Evolutionary conservation across 2,797 vertebrate species (phyloP), one percentile per base, ranked within the genome.

Genomic region (Peromyscus nudipes): DNA sequence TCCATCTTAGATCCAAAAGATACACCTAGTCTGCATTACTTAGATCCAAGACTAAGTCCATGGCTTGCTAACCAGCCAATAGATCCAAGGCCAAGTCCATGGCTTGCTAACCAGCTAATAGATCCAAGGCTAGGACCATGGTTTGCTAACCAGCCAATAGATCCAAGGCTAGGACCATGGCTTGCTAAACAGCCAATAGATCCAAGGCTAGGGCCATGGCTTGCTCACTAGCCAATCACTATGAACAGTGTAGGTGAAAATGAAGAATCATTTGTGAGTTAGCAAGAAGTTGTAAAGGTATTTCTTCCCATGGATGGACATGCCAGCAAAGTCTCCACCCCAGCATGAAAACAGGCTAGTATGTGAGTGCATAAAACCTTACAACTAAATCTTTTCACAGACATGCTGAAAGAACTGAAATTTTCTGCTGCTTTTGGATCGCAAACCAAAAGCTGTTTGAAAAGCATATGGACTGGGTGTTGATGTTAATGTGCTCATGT

Each of bases 261-360:
- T 99, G 97, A 99, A 99, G 99, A 99, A 65, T 6, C 2, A 46
- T 94, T 81, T 89, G 97, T 99, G 99, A 98, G 98, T 99, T 98
- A 99, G 94, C 82, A 96, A 97, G 98, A 99, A 99, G 98, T 99
- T 99, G 98, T 99, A 99, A 83, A 99, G 99, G 97, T 99, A 99
- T 98, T 99, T 99, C 81, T 98, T 98, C 40, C 99, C 99, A 0
- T 99, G 99, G 97, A 99, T 99, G 80, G 99, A 99, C 95, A 98
- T 99, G 5, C 99, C 99, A 52, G 99, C 99, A 0, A 99, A 99
- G 93, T 99, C 99, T 0, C 99, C 99, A 3, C 99, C 99, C 99
- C 99, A 99, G 97, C 99, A 99, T 98, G 99, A 99, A 96, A 99
- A 99, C 98, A 99, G 98, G 96, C 99, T 98, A 97, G 99, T 97